Evolutionary conservation across 1,140 invertebrate genomes (phyloP), one percentile per base, ranked within the genome.

Genomic region (Diprion similis): DNA sequence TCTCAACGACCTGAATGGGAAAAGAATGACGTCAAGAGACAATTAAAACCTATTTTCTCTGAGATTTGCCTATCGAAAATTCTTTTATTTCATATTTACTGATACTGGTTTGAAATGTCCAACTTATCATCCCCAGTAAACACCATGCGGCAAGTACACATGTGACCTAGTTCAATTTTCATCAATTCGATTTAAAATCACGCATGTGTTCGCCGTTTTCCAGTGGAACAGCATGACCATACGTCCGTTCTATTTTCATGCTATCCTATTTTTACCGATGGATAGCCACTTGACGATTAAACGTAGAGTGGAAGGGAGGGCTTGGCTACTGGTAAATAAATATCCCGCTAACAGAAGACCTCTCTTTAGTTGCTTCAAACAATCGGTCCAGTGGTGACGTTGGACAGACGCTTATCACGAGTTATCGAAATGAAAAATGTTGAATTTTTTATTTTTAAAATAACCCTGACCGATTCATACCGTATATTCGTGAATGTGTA

Each of bases 241-340:
- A 37, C 24, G 24, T 37, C 73, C 68, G 73, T 72, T 70, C 78
- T 79, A 81, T 81, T 85, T 82, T 77, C 75, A 75, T 78, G 80
- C 78, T 81, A 78, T 78, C 83, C 84, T 86, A 87, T 87, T 87
- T 85, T 84, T 86, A 84, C 78, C 82, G 74, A 81, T 86, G 81
- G 83, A 75, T 78, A 81, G 75, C 83, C 79, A 80, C 80, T 82
- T 81, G 79, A 79, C 74, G 80, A 80, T 80, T 79, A 75, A 78
- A 82, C 77, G 77, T 73, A 74, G 73, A 76, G 69, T 75, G 78
- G 78, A 59, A 75, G 71, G 79, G 77, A 83, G 76, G 78, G 66
- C 72, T 75, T 79, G 78, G 83, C 71, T 71, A 69, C 74, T 79
- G 79, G 85, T 87, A 86, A 88, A 88, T 88, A 88, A 88, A 86